phyloP scores from a whole-genome alignment of 2,113 vertebrate species.

The Otolemur garnettii region DNA sequence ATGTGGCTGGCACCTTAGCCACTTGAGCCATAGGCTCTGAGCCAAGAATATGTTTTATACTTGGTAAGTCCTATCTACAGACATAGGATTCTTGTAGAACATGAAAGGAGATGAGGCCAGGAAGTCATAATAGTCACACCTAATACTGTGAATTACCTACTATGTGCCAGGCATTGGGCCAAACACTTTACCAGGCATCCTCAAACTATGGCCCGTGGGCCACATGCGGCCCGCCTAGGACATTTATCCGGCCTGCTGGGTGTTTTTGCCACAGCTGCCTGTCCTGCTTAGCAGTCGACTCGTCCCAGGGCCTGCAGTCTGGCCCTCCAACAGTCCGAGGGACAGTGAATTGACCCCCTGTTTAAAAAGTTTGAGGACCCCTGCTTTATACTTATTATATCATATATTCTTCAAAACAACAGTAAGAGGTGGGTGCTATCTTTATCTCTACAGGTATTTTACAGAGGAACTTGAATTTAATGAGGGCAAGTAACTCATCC shows the following conservation, averaged over 20 bases:
- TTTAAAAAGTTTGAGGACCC: no score
- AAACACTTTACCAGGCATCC: background rate
- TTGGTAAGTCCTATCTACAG: background rate
- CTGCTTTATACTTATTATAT: no score
- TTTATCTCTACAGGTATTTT: background rate
- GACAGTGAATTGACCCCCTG: no score
- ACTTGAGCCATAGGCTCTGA: no score
- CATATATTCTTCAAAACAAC: background rate
- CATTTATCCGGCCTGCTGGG: no score
- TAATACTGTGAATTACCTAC: background rate
- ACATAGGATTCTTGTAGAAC: background rate
- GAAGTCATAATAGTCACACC: background rate
- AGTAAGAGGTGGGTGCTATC: background rate
- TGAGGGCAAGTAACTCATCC: background rate
- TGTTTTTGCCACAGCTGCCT: no score
- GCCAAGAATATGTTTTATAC: background rate
- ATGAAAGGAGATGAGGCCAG: background rate
- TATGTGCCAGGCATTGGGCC: background rate
- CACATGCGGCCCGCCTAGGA: no score
- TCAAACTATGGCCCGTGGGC: no score
- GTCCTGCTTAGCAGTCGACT: no score
- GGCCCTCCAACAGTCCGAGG: no score
- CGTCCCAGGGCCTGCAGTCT: no score
- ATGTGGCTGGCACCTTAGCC: no score
- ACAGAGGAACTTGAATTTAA: conserved; percentile 28